phyloP scores from a whole-genome alignment of 1,140 invertebrate genomes.

The Agrypnia vestita region DNA sequence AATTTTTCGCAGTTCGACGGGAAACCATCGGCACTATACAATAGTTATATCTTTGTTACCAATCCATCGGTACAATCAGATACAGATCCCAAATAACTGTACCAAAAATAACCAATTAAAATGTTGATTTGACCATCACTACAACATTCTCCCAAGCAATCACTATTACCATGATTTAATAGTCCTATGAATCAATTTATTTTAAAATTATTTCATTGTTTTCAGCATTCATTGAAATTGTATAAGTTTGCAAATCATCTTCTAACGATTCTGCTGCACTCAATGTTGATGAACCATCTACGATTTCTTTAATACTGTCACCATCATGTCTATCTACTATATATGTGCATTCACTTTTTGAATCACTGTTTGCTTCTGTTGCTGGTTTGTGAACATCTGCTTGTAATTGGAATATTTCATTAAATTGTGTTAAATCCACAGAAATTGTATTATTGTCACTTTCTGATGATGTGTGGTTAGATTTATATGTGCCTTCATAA shows the following conservation, averaged over 20 bases:
- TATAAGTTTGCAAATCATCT: constrained; percentile 55
- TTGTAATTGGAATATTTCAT: constrained; percentile 49
- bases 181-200: background rate
- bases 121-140: no score
- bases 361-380: constrained; percentile 25
- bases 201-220: background rate
- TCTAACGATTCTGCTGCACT: constrained; percentile 58
- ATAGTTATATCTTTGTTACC: no score
- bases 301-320: background rate
- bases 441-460: constrained; percentile 50
- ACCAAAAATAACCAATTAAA: no score
- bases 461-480: constrained; percentile 15
- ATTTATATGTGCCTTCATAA: background rate
- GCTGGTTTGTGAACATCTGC: constrained; percentile 33
- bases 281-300: constrained; percentile 51
- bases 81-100: no score
- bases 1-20: no score
- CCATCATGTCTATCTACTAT: constrained; percentile 37
- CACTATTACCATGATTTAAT: no score
- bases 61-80: no score
- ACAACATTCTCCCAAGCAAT: no score
- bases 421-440: constrained; percentile 52
- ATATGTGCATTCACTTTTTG: constrained; percentile 40
- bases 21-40: no score
- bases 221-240: constrained; percentile 36